phyloP scores from a whole-genome alignment of 1,140 invertebrate species.

The Holcopasites calliopsidis region DNA sequence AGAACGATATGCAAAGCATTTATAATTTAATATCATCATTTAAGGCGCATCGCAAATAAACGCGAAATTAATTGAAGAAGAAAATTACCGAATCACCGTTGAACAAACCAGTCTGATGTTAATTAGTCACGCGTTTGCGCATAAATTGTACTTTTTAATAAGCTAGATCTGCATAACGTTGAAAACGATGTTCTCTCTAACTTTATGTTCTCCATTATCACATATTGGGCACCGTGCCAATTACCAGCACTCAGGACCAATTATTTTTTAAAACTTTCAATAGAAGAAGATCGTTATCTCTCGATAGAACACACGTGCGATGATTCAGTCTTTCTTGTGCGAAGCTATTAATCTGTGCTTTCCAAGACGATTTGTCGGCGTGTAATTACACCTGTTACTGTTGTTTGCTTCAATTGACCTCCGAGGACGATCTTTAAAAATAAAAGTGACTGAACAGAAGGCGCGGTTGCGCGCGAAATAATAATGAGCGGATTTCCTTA shows the following conservation, averaged over 20 bases:
- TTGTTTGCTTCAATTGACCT: neutral
- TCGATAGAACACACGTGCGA: neutral
- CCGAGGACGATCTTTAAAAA: neutral
- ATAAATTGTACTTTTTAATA: neutral
- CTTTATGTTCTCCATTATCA: neutral
- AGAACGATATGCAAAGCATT: no score
- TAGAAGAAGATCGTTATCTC: neutral
- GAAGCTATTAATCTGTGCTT: neutral
- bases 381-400: neutral
- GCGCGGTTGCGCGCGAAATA: no score
- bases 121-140: neutral
- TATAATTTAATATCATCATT: no score
- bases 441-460: neutral
- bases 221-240: no score
- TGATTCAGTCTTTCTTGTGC: neutral
- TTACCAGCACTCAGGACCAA: neutral
- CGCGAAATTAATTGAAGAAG: no score
- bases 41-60: no score
- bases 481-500: constrained; percentile 36
- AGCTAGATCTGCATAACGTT: no score
- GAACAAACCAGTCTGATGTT: no score
- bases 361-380: neutral
- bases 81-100: neutral
- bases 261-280: neutral
- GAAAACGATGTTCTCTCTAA: neutral